phyloP scores from a whole-genome alignment of 2,888 invertebrate genomes.

The Zonitis immaculata region DNA sequence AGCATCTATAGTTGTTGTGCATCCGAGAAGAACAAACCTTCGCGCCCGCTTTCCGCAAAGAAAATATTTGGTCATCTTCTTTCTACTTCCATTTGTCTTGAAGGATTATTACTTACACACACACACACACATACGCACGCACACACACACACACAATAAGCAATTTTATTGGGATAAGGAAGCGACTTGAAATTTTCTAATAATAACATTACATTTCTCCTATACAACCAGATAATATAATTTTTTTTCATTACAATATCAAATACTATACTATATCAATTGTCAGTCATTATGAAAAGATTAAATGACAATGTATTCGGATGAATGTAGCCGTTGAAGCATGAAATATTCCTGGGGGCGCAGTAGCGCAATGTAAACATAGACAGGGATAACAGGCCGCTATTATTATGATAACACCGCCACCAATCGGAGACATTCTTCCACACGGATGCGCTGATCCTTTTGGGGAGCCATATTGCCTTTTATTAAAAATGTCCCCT shows the following conservation, averaged over 20 bases:
- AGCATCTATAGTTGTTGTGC: conserved; percentile 29
- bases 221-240: too few species aligned
- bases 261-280: neutral
- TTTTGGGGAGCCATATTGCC: conserved; percentile 30
- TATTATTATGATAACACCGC: conserved; percentile 46
- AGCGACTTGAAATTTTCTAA: neutral
- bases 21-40: conserved; percentile 17
- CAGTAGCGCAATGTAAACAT: conserved; percentile 33
- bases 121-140: too few species aligned
- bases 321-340: conserved; percentile 35
- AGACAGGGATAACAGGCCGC: conserved; percentile 31
- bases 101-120: conserved; percentile 24
- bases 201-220: neutral
- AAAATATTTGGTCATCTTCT: conserved; percentile 24
- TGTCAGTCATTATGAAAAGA: conserved; percentile 35
- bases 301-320: conserved; percentile 37
- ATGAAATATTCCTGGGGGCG: conserved; percentile 42
- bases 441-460: conserved; percentile 41
- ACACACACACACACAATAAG: conserved; percentile 11
- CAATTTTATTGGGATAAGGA: neutral
- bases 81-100: conserved; percentile 23
- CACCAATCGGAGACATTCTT: conserved; percentile 45
- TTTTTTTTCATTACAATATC: neutral
- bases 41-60: conserved; percentile 13
- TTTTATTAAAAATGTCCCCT: conserved; percentile 25